Conservation (phyloP, 2,888 invertebrate species). For the Ferrisia virgata region DNA sequence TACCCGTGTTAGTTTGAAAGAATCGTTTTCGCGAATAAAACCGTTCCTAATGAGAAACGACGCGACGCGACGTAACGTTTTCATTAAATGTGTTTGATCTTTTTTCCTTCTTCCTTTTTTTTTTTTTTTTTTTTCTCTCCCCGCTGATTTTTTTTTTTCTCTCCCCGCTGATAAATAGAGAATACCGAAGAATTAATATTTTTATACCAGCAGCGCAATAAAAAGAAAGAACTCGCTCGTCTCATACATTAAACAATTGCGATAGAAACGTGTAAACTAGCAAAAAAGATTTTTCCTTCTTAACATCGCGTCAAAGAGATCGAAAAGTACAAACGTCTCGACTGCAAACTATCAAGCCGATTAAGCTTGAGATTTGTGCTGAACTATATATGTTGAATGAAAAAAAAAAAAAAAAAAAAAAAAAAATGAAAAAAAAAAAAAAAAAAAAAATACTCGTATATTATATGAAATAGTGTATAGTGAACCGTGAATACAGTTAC, state of each 20-base stretch:
- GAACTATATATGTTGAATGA: not conserved
- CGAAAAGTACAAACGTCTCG: not conserved
- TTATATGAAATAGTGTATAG: too few species aligned
- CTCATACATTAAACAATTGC: not conserved
- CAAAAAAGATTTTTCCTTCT: not conserved
- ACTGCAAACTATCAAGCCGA: not conserved
- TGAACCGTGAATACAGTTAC: not conserved
- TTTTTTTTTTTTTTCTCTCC: too few species aligned
- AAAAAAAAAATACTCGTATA: too few species aligned
- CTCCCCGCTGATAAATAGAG: not conserved
- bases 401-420: not conserved
- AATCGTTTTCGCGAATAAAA: not conserved
- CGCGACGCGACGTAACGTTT: not conserved
- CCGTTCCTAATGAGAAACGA: not conserved
- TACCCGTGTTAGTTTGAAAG: not conserved
- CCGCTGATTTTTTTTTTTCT: not conserved
- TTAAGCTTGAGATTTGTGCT: not conserved
- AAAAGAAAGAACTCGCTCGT: not conserved
- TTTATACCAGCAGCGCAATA: not conserved
- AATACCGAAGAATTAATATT: not conserved
- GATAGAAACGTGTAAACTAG: not conserved
- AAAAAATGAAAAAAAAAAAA: not conserved
- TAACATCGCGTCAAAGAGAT: not conserved
- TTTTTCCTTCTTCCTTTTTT: not conserved
- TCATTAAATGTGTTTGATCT: not conserved